Percentiles rank a stretch among this genome's conserved stretches.
Conservation (phyloP, 2,888 invertebrate genomes). For the Tetragnatha montana region DNA sequence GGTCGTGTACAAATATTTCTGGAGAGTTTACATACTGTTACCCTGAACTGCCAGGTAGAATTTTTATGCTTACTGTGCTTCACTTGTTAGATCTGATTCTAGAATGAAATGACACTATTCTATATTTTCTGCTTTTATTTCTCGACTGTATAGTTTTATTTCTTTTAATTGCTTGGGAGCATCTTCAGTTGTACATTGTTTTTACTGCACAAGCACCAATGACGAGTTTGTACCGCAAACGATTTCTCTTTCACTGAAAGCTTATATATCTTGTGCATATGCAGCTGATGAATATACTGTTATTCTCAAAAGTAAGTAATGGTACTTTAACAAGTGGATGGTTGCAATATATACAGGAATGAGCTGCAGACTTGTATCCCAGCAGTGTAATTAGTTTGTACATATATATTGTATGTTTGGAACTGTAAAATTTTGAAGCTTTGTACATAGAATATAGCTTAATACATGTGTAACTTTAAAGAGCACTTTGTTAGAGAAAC, state of each 20-base stretch:
- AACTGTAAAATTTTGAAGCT: constrained; percentile 67
- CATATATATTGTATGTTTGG: constrained; percentile 66
- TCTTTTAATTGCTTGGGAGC: constrained; percentile 12
- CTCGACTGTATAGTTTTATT: constrained; percentile 13
- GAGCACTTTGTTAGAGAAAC: constrained; percentile 67
- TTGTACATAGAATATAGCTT: constrained; percentile 64
- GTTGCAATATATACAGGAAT: constrained; percentile 48
- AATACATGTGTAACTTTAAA: constrained; percentile 63
- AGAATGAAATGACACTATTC: constrained; percentile 14
- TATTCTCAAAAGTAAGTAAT: constrained; percentile 19
- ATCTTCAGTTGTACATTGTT: constrained; percentile 24
- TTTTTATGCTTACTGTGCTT: constrained; percentile 67
- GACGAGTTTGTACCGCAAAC: constrained; percentile 23
- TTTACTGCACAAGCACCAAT: constrained; percentile 33
- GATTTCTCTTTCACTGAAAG: constrained; percentile 47
- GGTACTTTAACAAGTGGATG: constrained; percentile 20
- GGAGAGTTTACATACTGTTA: constrained; percentile 68
- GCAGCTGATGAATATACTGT: constrained; percentile 24
- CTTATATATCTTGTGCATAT: constrained; percentile 33
- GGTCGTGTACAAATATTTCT: constrained; percentile 65
- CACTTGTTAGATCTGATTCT: constrained; percentile 68
- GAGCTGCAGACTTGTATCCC: constrained; percentile 50
- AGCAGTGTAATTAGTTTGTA: constrained; percentile 68
- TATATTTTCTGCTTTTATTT: constrained; percentile 16
- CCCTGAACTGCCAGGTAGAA: constrained; percentile 62